phyloP scores from a whole-genome alignment of 2,113 vertebrate species.

The Aix galericulata region DNA sequence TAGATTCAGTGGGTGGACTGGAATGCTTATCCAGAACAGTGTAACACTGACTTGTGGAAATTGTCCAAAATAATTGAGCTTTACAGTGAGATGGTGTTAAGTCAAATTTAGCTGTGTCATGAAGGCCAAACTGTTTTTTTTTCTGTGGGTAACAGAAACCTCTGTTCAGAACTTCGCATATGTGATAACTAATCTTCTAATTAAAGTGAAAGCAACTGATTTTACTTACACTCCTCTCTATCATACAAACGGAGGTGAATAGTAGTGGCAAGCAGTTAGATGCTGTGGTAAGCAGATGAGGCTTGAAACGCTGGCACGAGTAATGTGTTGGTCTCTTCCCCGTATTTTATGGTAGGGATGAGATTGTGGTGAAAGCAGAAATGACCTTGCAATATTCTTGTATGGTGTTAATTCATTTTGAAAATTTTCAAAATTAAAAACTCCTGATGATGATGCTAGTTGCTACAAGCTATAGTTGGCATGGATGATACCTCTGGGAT shows the following conservation, averaged over 20 bases:
- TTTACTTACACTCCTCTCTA: neutral
- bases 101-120: neutral
- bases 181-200: neutral
- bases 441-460: neutral
- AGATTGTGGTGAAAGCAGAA: neutral
- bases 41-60: neutral
- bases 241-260: neutral
- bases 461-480: neutral
- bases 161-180: neutral
- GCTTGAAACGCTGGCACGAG: neutral
- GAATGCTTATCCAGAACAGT: neutral
- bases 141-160: neutral
- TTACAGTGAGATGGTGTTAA: neutral
- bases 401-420: neutral
- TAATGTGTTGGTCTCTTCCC: neutral
- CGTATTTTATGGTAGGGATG: neutral
- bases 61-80: neutral
- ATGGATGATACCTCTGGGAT: neutral
- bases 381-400: neutral
- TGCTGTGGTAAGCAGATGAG: neutral
- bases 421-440: neutral
- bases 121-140: neutral
- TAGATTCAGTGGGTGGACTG: neutral
- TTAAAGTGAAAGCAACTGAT: neutral
- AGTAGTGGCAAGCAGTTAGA: neutral